Evolutionary conservation across 2,888 invertebrate species (phyloP).

Genomic region (Odontocolon sp.): DNA sequence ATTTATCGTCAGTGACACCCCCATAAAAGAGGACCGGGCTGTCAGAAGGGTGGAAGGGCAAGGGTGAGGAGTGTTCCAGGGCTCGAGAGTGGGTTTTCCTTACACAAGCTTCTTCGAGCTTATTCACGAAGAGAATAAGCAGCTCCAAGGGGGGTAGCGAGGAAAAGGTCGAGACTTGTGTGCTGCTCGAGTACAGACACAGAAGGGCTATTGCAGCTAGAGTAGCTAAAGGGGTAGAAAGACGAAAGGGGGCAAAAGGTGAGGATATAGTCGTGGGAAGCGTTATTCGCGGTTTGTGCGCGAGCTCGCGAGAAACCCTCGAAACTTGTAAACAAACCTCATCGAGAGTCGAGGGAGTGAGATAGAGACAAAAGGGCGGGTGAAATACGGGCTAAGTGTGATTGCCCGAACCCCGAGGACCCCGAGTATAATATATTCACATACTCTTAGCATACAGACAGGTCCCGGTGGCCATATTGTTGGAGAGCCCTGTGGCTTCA

Average conservation of each 20-base stretch:
- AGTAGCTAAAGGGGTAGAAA: slow-evolving; percentile 6
- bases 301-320: slow-evolving; percentile 43
- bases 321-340: slow-evolving; percentile 66
- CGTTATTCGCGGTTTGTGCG: slow-evolving; percentile 16
- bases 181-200: slow-evolving; percentile 12
- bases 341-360: slow-evolving; percentile 49
- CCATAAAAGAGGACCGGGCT: neutral
- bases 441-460: slow-evolving; percentile 72
- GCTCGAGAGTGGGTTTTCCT: neutral
- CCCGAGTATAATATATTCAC: slow-evolving; percentile 67
- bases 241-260: neutral
- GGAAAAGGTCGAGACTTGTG: slow-evolving; percentile 20
- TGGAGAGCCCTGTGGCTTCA: slow-evolving; percentile 57
- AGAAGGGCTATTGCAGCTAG: slow-evolving; percentile 13
- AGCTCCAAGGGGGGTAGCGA: neutral
- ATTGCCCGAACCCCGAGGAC: slow-evolving; percentile 58
- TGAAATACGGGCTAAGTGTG: slow-evolving; percentile 66
- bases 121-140: neutral
- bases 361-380: slow-evolving; percentile 53
- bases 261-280: slow-evolving; percentile 4
- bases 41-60: neutral
- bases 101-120: neutral
- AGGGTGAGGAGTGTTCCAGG: neutral
- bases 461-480: slow-evolving; percentile 73
- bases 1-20: slow-evolving; percentile 35